Evolutionary conservation across 2,797 vertebrate species (phyloP).

Genomic region (Melanotaenia parkinsoni): DNA sequence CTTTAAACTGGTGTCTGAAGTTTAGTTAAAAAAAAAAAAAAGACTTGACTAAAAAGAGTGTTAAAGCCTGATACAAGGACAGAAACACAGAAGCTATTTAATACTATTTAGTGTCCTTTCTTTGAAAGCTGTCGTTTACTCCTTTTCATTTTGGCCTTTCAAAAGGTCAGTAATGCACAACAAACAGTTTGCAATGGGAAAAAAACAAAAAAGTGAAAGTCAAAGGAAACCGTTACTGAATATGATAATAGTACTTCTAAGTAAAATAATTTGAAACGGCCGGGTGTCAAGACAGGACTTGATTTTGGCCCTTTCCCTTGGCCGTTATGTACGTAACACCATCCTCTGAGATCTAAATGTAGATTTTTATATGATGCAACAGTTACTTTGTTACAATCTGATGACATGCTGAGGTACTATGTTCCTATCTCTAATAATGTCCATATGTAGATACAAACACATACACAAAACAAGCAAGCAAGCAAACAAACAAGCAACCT

Average conservation of each 20-base stretch:
- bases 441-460: too few relatives aligned
- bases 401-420: too few relatives aligned
- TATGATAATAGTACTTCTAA: too few relatives aligned
- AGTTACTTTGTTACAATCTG: not conserved
- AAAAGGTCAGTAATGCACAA: not conserved
- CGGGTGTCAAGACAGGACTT: not conserved
- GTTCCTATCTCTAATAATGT: too few relatives aligned
- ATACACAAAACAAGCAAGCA: too few relatives aligned
- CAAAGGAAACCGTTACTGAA: not conserved
- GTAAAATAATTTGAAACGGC: not conserved
- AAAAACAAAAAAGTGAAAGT: not conserved
- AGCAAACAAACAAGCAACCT: too few relatives aligned
- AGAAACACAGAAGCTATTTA: slow-evolving; percentile 27
- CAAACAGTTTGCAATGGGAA: not conserved
- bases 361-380: not conserved
- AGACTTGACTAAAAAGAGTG: slow-evolving; percentile 5
- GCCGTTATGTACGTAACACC: not conserved
- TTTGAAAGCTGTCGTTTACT: slow-evolving; percentile 10
- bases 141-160: slow-evolving; percentile 1
- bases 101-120: slow-evolving; percentile 13
- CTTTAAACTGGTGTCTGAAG: slow-evolving; percentile 59
- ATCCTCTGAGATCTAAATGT: not conserved
- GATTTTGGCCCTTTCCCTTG: not conserved
- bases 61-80: slow-evolving; percentile 21
- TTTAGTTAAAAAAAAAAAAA: slow-evolving; percentile 24